A percentile compares a stretch with the other conserved stretches of the same genome.
Conservation (phyloP, 2,113 vertebrate species). For the Talpa occidentalis region DNA sequence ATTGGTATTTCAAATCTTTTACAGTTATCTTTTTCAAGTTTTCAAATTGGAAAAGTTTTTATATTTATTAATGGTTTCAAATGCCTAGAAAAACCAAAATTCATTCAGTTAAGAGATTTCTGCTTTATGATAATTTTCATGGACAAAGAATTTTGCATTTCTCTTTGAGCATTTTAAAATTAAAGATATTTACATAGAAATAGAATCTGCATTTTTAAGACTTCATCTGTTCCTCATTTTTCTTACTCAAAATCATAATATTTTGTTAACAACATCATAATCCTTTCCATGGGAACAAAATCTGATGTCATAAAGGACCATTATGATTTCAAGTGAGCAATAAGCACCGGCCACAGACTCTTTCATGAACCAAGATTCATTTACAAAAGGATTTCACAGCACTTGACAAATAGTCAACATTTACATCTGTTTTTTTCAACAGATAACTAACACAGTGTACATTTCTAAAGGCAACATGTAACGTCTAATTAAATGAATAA, state of each 20-base stretch:
- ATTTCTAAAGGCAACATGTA: not conserved
- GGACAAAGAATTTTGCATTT: constrained; percentile 10
- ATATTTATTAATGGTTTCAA: constrained; percentile 30
- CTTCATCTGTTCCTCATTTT: constrained; percentile 51
- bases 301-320: constrained; percentile 31
- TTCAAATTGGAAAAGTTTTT: constrained; percentile 8
- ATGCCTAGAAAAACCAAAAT: constrained; percentile 39
- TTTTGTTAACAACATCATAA: constrained; percentile 64
- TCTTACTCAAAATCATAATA: constrained; percentile 54
- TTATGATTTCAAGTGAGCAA: constrained; percentile 59
- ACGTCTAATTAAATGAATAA: constrained; percentile 10
- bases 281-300: constrained; percentile 18
- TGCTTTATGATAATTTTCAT: not conserved
- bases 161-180: constrained; percentile 63
- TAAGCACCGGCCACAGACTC: constrained; percentile 34
- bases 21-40: constrained; percentile 8
- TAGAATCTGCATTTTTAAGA: constrained; percentile 62
- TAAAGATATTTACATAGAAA: constrained; percentile 69
- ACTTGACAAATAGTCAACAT: not conserved
- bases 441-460: constrained; percentile 5
- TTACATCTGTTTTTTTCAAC: not conserved
- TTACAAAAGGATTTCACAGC: constrained; percentile 44
- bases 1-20: not conserved
- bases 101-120: constrained; percentile 20
- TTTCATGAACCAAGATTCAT: not conserved